Percentiles rank a stretch among this genome's conserved stretches.
Conservation (phyloP, 2,888 invertebrate genomes). For the Ischnus inquisitorius region DNA sequence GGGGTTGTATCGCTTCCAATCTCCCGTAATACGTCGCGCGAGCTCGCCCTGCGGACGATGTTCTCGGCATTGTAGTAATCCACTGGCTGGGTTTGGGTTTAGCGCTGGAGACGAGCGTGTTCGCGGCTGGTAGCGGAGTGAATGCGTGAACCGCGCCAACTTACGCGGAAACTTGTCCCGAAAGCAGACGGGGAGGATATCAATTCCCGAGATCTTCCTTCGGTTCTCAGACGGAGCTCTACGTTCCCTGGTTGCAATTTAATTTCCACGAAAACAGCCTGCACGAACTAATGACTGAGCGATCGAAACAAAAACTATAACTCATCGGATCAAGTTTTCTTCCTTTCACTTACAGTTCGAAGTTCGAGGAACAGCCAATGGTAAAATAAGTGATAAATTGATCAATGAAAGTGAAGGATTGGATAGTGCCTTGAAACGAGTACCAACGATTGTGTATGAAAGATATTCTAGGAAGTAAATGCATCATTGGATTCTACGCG, state of each 20-base stretch:
- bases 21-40: conserved; percentile 62
- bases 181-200: conserved; percentile 53
- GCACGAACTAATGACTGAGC: conserved; percentile 27
- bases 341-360: no score
- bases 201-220: conserved; percentile 51
- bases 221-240: conserved; percentile 24
- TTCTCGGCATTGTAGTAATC: conserved; percentile 63
- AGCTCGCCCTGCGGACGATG: conserved; percentile 45
- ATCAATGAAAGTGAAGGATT: no score
- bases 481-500: no score
- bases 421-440: no score
- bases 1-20: conserved; percentile 65
- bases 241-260: conserved; percentile 36
- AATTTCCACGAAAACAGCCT: conserved; percentile 44
- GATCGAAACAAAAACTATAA: background rate
- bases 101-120: conserved; percentile 51
- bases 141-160: conserved; percentile 57
- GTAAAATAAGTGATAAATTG: no score
- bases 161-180: conserved; percentile 52
- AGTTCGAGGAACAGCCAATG: no score
- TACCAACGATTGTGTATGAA: no score
- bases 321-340: background rate
- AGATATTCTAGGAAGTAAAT: no score
- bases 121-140: conserved; percentile 39
- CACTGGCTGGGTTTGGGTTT: conserved; percentile 62